These are phyloP conservation scores for Dendronephthya gigantea DNA, from an alignment of 64 coral and sea anemone genomes.

Conservation along the genomic window DNA sequence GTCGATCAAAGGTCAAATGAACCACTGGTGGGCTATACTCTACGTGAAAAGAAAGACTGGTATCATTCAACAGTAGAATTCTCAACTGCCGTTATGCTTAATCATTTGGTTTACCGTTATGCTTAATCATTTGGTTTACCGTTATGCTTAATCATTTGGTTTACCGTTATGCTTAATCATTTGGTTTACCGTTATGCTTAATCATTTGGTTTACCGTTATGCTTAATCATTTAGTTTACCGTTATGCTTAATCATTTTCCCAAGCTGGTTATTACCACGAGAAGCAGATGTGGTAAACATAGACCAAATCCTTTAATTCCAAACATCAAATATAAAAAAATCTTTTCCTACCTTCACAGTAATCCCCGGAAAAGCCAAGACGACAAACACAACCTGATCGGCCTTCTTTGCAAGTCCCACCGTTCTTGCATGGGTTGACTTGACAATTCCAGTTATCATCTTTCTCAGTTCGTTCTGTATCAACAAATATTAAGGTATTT, in stretches of 20 bases:
- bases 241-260: too few species aligned
- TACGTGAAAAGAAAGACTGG: slow-evolving; percentile 16
- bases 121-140: too few species aligned
- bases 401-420: slow-evolving; percentile 85
- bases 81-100: too few species aligned
- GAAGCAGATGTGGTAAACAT: too few species aligned
- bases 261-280: too few species aligned
- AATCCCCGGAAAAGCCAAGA: slow-evolving; percentile 77
- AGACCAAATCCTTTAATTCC: too few species aligned
- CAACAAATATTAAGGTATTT: not conserved
- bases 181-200: too few species aligned
- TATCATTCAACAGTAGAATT: not conserved
- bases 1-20: slow-evolving; percentile 80
- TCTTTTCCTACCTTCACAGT: slow-evolving; percentile 81
- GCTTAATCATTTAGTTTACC: too few species aligned
- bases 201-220: too few species aligned
- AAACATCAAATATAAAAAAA: not conserved
- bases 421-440: slow-evolving; percentile 72
- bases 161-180: too few species aligned
- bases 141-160: too few species aligned
- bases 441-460: slow-evolving; percentile 67
- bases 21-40: slow-evolving; percentile 64
- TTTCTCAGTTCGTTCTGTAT: slow-evolving; percentile 39
- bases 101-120: too few species aligned
- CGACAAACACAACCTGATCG: slow-evolving; percentile 79